Conservation (phyloP, 2,797 vertebrate genomes). For the Danio tinwini region DNA sequence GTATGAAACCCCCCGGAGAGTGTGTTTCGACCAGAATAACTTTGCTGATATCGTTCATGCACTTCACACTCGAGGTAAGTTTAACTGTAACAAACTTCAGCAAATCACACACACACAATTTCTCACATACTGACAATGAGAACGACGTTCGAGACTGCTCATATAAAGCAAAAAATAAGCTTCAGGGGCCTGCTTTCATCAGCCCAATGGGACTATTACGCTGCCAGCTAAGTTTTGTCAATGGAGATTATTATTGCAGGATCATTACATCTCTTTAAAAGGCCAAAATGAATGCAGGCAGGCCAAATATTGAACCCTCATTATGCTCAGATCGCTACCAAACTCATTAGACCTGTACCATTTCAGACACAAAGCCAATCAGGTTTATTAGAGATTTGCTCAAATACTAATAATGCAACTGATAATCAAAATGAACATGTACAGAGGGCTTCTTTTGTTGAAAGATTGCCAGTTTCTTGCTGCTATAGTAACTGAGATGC, state of each 20-base stretch:
- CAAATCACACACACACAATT: constrained; percentile 27
- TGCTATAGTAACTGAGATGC: not conserved
- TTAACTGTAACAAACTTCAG: constrained; percentile 21
- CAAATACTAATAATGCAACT: not conserved
- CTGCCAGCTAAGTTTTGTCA: constrained; percentile 13
- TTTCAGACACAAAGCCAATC: constrained; percentile 6
- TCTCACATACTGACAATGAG: constrained; percentile 57
- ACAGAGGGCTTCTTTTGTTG: not conserved
- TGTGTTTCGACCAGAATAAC: constrained; percentile 2
- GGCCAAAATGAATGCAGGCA: constrained; percentile 2
- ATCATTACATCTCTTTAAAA: constrained; percentile 20
- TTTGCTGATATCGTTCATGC: constrained; percentile 1
- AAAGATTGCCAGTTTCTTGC: not conserved
- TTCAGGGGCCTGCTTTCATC: constrained; percentile 21
- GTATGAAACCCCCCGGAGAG: not conserved
- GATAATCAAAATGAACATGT: not conserved
- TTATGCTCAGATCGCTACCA: constrained; percentile 8
- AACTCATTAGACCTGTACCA: constrained; percentile 10
- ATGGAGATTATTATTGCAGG: constrained; percentile 20
- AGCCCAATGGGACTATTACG: constrained; percentile 37
- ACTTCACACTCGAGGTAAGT: constrained; percentile 6
- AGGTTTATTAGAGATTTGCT: not conserved
- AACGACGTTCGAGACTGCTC: constrained; percentile 36
- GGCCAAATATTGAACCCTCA: constrained; percentile 34
- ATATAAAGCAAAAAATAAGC: constrained; percentile 22